Evolutionary conservation across 2,888 invertebrate genomes (phyloP), one percentile per base, ranked within the genome.

Genomic region (Chymomyza caudatula): DNA sequence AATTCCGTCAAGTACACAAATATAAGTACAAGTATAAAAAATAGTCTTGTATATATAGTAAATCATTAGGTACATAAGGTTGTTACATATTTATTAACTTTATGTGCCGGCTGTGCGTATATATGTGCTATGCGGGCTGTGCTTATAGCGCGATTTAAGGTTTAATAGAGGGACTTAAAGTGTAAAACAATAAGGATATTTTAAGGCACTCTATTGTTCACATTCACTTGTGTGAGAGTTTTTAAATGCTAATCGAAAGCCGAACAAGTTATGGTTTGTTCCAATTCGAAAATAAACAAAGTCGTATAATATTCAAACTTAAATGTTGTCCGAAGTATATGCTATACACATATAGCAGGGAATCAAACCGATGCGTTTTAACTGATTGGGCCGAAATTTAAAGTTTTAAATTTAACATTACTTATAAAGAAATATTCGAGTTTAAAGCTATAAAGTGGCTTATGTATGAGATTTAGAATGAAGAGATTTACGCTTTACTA

Each of bases 191-290:
- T 57, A 67, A 65, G 69, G 74, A 77, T 64, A 60, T 71, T 60
- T 67, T 79, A 78, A 78, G 78, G 80, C 80, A 78, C 77, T 78
- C 73, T 70, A 69, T 72, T 63, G 47, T 61, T 58, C 60, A 37
- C 63, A 76, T 69, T 63, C 60, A n/a, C n/a, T 64, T 64, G 53
- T 69, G 66, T 66, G 54, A 5, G 3, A 20, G 4, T 6, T 49
- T 64, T 65, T 68, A 78, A 77, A 76, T 78, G 78, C 74, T 58
- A 78, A 76, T 65, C 63, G 65, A 43, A 65, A 43, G 65, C 63
- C 63, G 61, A 44, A n/a, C 56, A 63, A 11, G 8, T 37, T 37
- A 11, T 11, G 29, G 11, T 37, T 37, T 2, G 11, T 11, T 37
- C 3, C 29, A 37, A 13, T 4, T 37, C 29, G 11, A 11, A 8